Percentiles rank a stretch among this genome's conserved stretches.
Conservation (phyloP, 2,888 invertebrate genomes). For the Phyllotreta cruciferae region DNA sequence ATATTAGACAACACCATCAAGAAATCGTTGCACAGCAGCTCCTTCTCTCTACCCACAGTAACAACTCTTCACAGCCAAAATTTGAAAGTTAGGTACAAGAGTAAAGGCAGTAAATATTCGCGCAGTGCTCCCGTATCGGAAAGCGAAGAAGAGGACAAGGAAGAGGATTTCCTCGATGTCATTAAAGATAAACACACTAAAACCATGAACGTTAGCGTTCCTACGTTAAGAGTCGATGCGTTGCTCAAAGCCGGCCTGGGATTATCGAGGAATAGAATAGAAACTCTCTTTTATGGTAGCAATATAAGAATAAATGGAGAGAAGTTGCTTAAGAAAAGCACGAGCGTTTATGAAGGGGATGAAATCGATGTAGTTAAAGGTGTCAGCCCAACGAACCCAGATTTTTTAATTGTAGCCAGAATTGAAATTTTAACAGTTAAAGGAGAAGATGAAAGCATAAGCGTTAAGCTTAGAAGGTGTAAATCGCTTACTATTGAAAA, state of each 20-base stretch:
- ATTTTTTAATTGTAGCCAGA: conserved; percentile 73
- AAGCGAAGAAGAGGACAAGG: conserved; percentile 54
- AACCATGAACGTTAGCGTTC: conserved; percentile 68
- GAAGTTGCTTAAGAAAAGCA: conserved; percentile 79
- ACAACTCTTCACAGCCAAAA: not conserved
- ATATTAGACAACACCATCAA: not conserved
- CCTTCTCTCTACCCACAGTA: not conserved
- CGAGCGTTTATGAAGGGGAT: conserved; percentile 70
- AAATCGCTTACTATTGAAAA: conserved; percentile 78
- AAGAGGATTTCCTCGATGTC: conserved; percentile 61
- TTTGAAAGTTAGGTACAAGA: conserved; percentile 41
- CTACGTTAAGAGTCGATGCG: conserved; percentile 74
- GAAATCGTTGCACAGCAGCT: not conserved
- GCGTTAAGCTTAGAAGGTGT: conserved; percentile 70
- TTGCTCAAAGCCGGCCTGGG: conserved; percentile 74
- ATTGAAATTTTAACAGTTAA: conserved; percentile 68
- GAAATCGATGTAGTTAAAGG: conserved; percentile 81
- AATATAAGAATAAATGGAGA: conserved; percentile 81
- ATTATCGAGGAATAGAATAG: conserved; percentile 80
- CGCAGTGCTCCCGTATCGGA: conserved; percentile 65
- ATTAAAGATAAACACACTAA: conserved; percentile 67
- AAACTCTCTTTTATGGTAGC: conserved; percentile 80
- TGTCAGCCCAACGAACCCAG: conserved; percentile 70
- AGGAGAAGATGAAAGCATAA: conserved; percentile 65
- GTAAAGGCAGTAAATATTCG: conserved; percentile 45